Evolutionary conservation across 2,888 invertebrate species (phyloP).

Genomic region (Fissipunctia ypsillon): DNA sequence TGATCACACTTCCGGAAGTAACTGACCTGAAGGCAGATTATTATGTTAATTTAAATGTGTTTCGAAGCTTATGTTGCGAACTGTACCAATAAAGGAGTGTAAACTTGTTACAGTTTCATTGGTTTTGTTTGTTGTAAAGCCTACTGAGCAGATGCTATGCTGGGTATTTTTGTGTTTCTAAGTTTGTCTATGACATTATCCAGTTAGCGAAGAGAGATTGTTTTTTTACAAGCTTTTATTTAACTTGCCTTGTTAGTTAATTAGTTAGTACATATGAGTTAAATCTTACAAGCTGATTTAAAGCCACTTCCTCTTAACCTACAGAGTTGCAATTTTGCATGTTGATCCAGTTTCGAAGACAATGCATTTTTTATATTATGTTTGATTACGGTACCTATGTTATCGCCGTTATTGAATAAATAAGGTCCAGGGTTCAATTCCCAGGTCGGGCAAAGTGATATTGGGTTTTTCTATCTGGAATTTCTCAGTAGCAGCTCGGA

Average conservation of each 20-base stretch:
- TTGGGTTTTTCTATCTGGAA: too few relatives aligned
- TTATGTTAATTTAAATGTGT: constrained; percentile 49
- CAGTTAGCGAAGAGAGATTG: neutral
- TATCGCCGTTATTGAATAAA: neutral
- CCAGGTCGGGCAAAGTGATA: too few relatives aligned
- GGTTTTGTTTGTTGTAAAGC: constrained; percentile 24
- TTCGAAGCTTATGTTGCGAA: constrained; percentile 40
- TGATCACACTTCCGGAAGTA: constrained; percentile 44
- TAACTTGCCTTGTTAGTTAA: neutral
- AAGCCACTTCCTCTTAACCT: neutral
- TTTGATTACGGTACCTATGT: neutral
- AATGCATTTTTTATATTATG: neutral
- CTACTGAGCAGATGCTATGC: neutral
- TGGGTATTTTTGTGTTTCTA: neutral
- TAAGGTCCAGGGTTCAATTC: too few relatives aligned
- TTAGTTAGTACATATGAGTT: neutral
- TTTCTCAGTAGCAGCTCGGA: too few relatives aligned
- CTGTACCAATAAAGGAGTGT: constrained; percentile 33
- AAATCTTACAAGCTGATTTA: neutral
- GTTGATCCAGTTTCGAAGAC: neutral
- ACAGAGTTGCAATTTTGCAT: neutral
- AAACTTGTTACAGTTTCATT: constrained; percentile 38
- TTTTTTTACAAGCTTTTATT: neutral
- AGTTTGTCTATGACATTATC: neutral
- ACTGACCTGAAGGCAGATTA: constrained; percentile 37